Conservation (phyloP, 2,113 vertebrate genomes). For the Meles meles region DNA sequence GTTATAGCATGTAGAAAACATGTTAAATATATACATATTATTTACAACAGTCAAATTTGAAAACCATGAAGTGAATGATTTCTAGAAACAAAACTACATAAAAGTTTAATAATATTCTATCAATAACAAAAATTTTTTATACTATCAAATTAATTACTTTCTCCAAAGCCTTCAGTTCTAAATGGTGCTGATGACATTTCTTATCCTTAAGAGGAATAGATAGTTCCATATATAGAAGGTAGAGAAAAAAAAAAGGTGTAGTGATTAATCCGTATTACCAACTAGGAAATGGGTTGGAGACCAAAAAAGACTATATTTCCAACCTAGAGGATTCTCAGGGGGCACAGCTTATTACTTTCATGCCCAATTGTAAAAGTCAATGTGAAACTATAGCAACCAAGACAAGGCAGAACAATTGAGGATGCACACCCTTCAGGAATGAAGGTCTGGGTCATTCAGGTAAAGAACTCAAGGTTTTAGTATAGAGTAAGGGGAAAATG, state of each 20-base stretch:
- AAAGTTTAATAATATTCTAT: not conserved
- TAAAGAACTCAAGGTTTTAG: not conserved
- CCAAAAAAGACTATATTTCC: not conserved
- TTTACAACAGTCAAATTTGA: not conserved
- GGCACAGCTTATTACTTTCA: not conserved
- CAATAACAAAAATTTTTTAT: not conserved
- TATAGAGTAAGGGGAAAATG: not conserved
- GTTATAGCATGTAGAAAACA: not conserved
- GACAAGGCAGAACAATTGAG: not conserved
- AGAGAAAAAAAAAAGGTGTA: not conserved
- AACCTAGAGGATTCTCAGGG: not conserved
- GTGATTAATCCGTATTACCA: not conserved
- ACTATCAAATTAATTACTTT: not conserved
- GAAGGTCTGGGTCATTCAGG: not conserved
- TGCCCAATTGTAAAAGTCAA: not conserved
- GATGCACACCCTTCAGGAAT: not conserved
- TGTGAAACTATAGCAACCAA: not conserved
- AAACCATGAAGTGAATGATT: not conserved
- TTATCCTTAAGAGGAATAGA: not conserved
- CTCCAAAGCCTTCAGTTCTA: not conserved
- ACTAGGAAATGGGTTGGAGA: not conserved
- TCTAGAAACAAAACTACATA: not conserved
- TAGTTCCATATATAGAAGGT: not conserved
- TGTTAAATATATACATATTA: not conserved
- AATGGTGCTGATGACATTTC: not conserved